Conservation (phyloP, 2,113 vertebrate species). For the Ptilorrhoa leucosticta region DNA sequence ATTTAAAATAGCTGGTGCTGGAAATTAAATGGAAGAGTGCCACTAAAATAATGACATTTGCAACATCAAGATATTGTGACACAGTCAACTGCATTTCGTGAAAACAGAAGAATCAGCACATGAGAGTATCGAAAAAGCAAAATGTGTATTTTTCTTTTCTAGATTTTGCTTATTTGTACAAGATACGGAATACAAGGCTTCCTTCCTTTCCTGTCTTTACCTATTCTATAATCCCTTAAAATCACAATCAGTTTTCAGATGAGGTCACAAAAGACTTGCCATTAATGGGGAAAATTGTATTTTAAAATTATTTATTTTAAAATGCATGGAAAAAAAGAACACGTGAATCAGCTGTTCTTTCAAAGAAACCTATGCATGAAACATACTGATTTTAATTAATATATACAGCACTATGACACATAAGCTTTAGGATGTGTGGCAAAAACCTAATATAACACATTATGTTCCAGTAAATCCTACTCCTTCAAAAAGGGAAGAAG, state of each 20-base stretch:
- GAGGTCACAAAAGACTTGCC: not conserved
- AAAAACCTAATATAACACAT: not conserved
- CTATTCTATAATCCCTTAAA: not conserved
- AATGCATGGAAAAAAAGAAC: not conserved
- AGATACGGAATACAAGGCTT: not conserved
- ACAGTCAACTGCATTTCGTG: not conserved
- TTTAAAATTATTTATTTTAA: not conserved
- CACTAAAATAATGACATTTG: not conserved
- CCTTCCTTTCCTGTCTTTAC: not conserved
- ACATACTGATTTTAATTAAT: not conserved
- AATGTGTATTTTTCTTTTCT: not conserved
- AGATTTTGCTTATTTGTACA: not conserved
- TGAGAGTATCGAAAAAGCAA: not conserved
- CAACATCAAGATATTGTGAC: not conserved
- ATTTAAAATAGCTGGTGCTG: not conserved
- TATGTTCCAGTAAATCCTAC: not conserved
- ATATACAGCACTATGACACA: not conserved
- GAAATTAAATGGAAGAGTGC: not conserved
- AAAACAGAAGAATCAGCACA: not conserved
- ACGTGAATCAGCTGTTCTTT: not conserved
- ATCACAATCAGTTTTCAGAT: not conserved
- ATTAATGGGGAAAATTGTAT: not conserved
- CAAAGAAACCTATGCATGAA: not conserved
- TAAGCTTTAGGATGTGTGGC: not conserved
- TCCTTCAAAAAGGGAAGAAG: not conserved